These are phyloP conservation scores for Salmo trutta DNA, from an alignment of 2,797 vertebrate genomes.

Conservation along the genomic window DNA sequence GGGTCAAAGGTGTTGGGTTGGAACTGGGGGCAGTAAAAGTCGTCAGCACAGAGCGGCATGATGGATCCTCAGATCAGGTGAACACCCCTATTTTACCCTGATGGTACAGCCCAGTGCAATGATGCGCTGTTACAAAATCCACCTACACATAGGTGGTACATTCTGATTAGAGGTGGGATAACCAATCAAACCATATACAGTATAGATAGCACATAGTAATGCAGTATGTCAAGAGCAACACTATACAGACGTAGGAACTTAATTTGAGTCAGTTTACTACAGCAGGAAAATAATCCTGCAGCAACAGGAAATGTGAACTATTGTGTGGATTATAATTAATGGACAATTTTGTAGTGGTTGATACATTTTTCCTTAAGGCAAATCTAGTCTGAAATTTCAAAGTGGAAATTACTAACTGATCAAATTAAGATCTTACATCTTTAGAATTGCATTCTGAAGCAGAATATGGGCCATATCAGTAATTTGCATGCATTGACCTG, in stretches of 20 bases:
- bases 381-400: too few species aligned
- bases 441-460: background rate
- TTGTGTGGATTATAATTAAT: too few species aligned
- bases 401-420: too few species aligned
- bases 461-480: slow-evolving; percentile 6
- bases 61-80: background rate
- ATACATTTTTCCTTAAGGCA: too few species aligned
- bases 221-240: background rate
- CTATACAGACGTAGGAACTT: background rate
- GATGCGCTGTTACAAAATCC: background rate
- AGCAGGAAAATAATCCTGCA: too few species aligned
- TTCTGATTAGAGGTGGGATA: background rate
- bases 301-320: too few species aligned
- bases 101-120: background rate
- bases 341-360: too few species aligned
- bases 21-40: slow-evolving; percentile 62
- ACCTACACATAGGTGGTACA: background rate
- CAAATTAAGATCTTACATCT: background rate
- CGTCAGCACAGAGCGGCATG: slow-evolving; percentile 54
- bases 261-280: background rate
- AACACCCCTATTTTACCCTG: background rate
- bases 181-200: too few species aligned
- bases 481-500: background rate
- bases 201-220: background rate
- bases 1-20: slow-evolving; percentile 69